Percentiles rank a stretch among this genome's conserved stretches.
phyloP scores from a whole-genome alignment of 2,797 vertebrate genomes.

The Pipistrellus kuhlii region DNA sequence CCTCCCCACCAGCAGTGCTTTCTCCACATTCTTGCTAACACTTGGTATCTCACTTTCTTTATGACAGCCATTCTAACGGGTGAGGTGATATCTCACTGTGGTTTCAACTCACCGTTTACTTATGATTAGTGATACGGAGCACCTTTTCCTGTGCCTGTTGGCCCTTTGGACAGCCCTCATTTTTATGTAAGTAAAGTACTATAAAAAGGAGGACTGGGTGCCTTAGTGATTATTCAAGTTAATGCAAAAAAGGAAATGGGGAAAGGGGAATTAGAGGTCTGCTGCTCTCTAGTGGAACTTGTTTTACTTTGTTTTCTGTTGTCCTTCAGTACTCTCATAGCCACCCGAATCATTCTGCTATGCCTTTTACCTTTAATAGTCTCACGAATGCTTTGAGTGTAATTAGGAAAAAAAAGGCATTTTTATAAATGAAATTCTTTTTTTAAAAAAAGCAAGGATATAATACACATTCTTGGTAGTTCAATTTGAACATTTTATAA shows the following conservation, averaged over 20 bases:
- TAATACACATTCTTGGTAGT: not conserved
- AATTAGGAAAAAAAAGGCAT: not conserved
- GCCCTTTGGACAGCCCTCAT: not conserved
- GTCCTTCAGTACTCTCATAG: not conserved
- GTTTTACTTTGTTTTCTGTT: not conserved
- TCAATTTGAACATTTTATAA: constrained; percentile 36
- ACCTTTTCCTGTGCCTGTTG: not conserved
- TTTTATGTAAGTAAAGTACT: not conserved
- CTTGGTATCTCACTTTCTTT: not conserved
- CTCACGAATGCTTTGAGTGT: not conserved
- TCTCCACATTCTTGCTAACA: not conserved
- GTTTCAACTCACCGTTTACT: not conserved
- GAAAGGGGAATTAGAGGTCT: not conserved
- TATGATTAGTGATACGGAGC: not conserved
- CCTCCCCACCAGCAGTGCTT: not conserved
- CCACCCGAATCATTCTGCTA: not conserved
- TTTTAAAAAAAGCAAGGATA: not conserved
- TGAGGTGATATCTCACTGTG: not conserved
- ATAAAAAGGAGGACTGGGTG: not conserved
- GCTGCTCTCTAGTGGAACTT: not conserved
- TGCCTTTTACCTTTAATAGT: not conserved
- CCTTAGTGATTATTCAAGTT: not conserved
- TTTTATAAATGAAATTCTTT: constrained; percentile 27
- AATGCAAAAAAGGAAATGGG: not conserved
- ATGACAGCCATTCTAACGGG: not conserved